A percentile compares a stretch with the other conserved stretches of the same genome.
phyloP scores from a whole-genome alignment of 2,797 vertebrate species.

The Spizella passerina region DNA sequence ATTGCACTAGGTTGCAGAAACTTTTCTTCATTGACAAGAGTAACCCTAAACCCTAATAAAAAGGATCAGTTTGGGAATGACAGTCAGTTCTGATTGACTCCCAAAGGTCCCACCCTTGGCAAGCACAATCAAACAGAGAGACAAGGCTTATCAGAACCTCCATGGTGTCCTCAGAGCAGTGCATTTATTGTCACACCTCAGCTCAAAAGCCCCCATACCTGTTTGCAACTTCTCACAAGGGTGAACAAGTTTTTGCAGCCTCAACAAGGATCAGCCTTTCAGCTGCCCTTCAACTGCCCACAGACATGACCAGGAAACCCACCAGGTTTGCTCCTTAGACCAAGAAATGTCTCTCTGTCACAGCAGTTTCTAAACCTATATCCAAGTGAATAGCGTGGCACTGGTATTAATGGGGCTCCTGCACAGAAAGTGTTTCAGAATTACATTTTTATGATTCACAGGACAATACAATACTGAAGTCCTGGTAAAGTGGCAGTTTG shows the following conservation, averaged over 20 bases:
- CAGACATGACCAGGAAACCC: neutral
- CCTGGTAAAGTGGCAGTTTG: neutral
- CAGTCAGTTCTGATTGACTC: neutral
- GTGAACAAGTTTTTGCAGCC: neutral
- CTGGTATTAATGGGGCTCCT: neutral
- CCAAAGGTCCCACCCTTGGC: neutral
- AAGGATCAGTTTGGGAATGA: neutral
- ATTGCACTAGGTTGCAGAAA: neutral
- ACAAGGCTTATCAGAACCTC: neutral
- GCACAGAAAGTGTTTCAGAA: neutral
- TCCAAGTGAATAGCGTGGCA: neutral
- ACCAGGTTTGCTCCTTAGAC: neutral
- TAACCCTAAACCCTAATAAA: neutral
- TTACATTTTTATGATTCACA: neutral
- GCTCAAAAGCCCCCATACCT: neutral
- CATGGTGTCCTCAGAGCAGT: rapidly evolving
- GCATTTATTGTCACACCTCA: neutral
- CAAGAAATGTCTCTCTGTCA: neutral
- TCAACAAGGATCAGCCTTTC: neutral
- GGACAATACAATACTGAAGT: neutral
- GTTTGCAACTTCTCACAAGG: neutral
- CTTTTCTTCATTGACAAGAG: neutral
- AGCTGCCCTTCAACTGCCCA: neutral
- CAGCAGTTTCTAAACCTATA: neutral
- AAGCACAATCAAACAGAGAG: neutral